A percentile compares a stretch with the other conserved stretches of the same genome.
Evolutionary conservation across 2,888 invertebrate genomes (phyloP).

Genomic region (Perdita meconis): DNA sequence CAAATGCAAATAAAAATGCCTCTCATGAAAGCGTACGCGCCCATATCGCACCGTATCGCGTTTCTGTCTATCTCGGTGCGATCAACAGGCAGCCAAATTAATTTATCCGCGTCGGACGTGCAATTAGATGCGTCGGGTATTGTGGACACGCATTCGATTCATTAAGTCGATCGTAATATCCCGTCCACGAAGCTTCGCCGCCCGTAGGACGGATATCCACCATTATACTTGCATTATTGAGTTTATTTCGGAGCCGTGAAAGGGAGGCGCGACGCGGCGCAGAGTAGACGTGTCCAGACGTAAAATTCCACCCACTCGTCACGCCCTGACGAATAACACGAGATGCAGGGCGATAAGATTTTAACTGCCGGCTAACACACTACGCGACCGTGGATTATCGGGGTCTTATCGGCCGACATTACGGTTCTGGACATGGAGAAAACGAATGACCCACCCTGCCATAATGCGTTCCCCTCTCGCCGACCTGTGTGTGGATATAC

Average conservation of each 20-base stretch:
- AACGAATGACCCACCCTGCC: conserved; percentile 67
- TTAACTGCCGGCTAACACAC: conserved; percentile 73
- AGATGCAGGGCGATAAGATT: conserved; percentile 71
- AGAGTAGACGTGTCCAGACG: conserved; percentile 36
- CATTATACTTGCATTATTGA: conserved; percentile 51
- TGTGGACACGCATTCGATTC: conserved; percentile 47
- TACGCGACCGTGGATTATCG: conserved; percentile 63
- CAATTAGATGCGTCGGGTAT: conserved; percentile 40
- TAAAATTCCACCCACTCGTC: conserved; percentile 75
- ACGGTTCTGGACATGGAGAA: conserved; percentile 62
- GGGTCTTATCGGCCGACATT: conserved; percentile 74
- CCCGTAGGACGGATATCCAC: conserved; percentile 27
- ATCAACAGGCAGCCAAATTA: conserved; percentile 54
- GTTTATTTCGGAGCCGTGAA: conserved; percentile 22
- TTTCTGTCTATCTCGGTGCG: conserved; percentile 16
- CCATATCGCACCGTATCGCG: conserved; percentile 20
- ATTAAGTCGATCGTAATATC: conserved; percentile 53
- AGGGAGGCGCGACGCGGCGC: conserved; percentile 6
- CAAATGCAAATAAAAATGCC: neutral
- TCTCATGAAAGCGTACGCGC: neutral
- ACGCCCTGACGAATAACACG: conserved; percentile 74
- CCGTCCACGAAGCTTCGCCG: conserved; percentile 2
- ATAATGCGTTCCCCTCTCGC: conserved; percentile 52
- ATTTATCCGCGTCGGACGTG: conserved; percentile 52
- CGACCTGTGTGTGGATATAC: conserved; percentile 14